A percentile compares a stretch with the other conserved stretches of the same genome.
phyloP scores from a whole-genome alignment of 2,113 vertebrate species.

The Noturus placidus region DNA sequence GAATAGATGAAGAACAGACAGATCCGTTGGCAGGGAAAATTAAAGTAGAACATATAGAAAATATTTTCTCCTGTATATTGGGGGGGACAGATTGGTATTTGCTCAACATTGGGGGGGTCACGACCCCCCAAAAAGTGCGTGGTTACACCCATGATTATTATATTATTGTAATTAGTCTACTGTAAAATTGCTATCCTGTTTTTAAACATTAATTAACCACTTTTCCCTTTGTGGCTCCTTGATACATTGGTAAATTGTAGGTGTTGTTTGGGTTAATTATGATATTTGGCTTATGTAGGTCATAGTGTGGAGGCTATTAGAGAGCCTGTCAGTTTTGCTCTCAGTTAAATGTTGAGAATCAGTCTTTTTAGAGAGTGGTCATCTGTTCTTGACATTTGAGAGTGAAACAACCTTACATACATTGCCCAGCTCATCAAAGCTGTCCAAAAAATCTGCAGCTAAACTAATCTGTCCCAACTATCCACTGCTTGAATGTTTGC shows the following conservation, averaged over 20 bases:
- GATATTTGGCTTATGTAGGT: slow-evolving; percentile 17
- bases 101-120: too few species aligned
- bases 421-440: not conserved
- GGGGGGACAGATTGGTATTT: too few species aligned
- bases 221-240: not conserved
- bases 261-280: not conserved
- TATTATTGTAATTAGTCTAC: slow-evolving; percentile 2
- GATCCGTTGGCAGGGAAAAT: too few species aligned
- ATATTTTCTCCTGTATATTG: too few species aligned
- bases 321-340: slow-evolving; percentile 26
- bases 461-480: not conserved
- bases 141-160: too few species aligned
- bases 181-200: not conserved
- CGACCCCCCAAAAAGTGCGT: too few species aligned
- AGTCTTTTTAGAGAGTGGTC: not conserved
- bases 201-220: not conserved
- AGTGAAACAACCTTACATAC: not conserved
- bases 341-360: not conserved
- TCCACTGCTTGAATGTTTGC: not conserved
- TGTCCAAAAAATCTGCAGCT: not conserved
- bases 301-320: slow-evolving; percentile 6
- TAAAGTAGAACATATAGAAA: too few species aligned
- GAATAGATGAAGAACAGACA: too few species aligned
- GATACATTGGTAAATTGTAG: not conserved
- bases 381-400: slow-evolving; percentile 40